A percentile compares a stretch with the other conserved stretches of the same genome.
Conservation (phyloP, 2,113 vertebrate genomes). For the Cygnus atratus region DNA sequence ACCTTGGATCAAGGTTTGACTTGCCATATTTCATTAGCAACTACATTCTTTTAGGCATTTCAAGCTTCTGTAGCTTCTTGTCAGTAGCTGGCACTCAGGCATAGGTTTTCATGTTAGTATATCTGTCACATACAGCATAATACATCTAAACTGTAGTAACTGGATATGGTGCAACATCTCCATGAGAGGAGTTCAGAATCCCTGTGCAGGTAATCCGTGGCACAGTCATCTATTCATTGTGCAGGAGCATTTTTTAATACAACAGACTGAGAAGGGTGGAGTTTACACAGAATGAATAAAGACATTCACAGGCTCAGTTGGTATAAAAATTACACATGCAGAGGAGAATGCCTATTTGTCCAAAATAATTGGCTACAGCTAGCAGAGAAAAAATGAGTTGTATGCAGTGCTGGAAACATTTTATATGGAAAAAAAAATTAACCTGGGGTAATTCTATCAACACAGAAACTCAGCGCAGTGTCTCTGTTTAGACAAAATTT, state of each 20-base stretch:
- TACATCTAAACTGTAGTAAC: not conserved
- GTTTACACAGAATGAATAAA: not conserved
- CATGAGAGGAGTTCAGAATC: not conserved
- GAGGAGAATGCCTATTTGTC: not conserved
- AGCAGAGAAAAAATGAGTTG: not conserved
- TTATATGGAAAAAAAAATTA: not conserved
- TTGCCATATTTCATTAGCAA: conserved; percentile 25
- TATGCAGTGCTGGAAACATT: not conserved
- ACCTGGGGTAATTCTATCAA: not conserved
- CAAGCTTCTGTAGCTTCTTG: not conserved
- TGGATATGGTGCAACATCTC: not conserved
- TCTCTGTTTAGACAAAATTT: not conserved
- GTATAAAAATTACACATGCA: conserved; percentile 1
- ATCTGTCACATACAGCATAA: not conserved
- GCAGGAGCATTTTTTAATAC: not conserved
- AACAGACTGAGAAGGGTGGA: not conserved
- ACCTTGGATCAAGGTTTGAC: conserved; percentile 12
- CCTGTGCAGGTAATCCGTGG: not conserved
- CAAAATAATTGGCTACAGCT: conserved; percentile 24
- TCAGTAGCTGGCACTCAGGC: not conserved
- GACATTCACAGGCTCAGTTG: not conserved
- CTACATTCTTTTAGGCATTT: not conserved
- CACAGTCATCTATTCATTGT: not conserved
- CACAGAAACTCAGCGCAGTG: not conserved
- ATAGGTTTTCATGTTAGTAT: not conserved